Base-by-base conservation (phyloP, 2,888 invertebrate species). In the Acanthosepion esculentum region DNA sequence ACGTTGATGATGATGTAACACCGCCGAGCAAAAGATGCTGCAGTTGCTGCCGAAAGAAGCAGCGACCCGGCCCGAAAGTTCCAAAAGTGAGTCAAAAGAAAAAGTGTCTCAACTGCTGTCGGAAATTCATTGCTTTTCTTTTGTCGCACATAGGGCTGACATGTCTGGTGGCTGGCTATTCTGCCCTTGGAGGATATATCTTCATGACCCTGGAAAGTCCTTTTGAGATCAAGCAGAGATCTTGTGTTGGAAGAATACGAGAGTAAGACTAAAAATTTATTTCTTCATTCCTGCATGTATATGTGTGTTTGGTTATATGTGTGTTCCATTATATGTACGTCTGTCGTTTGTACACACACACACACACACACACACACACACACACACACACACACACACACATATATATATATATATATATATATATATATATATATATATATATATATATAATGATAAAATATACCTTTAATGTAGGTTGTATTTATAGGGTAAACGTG, bases 71-170 rank as follows among this genome's bases (percentile, higher is more conserved):
- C 33, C 94, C 48, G 6, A 50, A 94, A 53, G 53, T 33, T 23
- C 94, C 94, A 41, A 50, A 94, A 94, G 53, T n/a, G n/a, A 55
- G 41, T 59, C 53, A 8, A 0, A 53, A 41, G 33, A 33, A 94
- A 41, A 94, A 94, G 23, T 94, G 33, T n/a, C 12, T 48, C 12
- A 50, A 91, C 53, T 41, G 41, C 41, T 29, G 91, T 48, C 95
- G 94, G 91, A 95, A 94, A 55, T 92, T 95, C 20, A 48, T 95
- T 0, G 53, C 95, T 29, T 96, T 95, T 64, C 94, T 95, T 29
- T 95, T 96, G 33, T 96, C 96, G 1, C 95, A 96, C 55, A 95
- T 96, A 50, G 96, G 96, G 1, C 94, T 96, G 59, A 95, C 95
- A 55, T 95, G 95, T 91, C 92, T 95, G 12, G 96, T 96, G 55